Evolutionary conservation across 1,140 invertebrate species (phyloP).

Genomic region (Hypsibius dujardini): DNA sequence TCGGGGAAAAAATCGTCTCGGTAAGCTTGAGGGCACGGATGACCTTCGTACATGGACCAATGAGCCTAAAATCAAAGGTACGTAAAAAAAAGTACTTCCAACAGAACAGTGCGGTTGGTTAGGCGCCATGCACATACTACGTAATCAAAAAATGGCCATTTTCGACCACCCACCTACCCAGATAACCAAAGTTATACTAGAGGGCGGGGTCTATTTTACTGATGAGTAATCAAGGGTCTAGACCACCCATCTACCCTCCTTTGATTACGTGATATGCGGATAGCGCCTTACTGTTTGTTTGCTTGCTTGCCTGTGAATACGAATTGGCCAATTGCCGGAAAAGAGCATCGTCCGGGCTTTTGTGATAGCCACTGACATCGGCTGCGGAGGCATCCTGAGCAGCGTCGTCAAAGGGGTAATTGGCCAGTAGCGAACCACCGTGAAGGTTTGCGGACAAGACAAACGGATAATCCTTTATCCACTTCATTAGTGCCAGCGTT

Average conservation of each 20-base stretch:
- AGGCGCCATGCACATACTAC: too few relatives aligned
- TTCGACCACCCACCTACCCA: too few relatives aligned
- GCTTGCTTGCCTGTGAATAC: conserved; percentile 45
- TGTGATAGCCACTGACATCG: conserved; percentile 38
- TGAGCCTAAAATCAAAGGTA: conserved; percentile 38
- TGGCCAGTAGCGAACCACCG: conserved; percentile 76
- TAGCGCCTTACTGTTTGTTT: too few relatives aligned
- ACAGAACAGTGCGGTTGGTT: too few relatives aligned
- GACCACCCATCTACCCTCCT: too few relatives aligned
- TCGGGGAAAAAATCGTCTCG: conserved; percentile 49
- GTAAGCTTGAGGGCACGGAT: conserved; percentile 42
- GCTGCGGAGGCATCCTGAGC: conserved; percentile 52
- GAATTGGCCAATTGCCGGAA: conserved; percentile 61
- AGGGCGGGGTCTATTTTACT: too few relatives aligned
- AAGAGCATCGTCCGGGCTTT: conserved; percentile 60
- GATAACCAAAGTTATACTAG: too few relatives aligned
- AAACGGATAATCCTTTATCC: conserved; percentile 68
- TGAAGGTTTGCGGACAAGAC: conserved; percentile 91
- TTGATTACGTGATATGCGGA: too few relatives aligned
- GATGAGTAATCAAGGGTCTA: too few relatives aligned
- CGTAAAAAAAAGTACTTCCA: too few relatives aligned
- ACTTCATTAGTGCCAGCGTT: conserved; percentile 73
- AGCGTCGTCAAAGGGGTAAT: conserved; percentile 76
- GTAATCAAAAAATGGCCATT: too few relatives aligned
- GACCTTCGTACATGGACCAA: conserved; percentile 56